phyloP scores from a whole-genome alignment of 1,140 invertebrate species.

The Drosophila navojoa region DNA sequence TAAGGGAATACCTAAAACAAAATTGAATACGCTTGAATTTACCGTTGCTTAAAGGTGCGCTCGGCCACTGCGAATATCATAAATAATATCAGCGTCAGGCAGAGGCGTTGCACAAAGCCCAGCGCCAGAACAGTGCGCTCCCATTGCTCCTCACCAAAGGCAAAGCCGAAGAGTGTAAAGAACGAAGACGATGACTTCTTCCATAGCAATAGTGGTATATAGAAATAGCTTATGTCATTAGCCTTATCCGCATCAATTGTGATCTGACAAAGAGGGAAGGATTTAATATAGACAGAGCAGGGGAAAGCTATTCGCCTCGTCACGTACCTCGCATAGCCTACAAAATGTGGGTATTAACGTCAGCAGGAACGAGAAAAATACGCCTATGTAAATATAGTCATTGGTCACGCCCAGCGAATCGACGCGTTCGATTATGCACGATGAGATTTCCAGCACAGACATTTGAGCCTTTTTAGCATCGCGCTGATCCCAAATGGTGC shows the following conservation, averaged over 20 bases:
- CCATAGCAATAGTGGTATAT: conserved; percentile 80
- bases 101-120: conserved; percentile 86
- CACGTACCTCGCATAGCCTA: conserved; percentile 84
- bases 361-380: conserved; percentile 85
- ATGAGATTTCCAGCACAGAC: conserved; percentile 96
- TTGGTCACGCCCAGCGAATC: conserved; percentile 92
- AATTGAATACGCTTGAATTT: neutral
- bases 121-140: conserved; percentile 77
- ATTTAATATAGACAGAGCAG: neutral
- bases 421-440: conserved; percentile 94
- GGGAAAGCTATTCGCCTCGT: neutral
- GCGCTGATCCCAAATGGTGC: conserved; percentile 95
- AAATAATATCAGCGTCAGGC: conserved; percentile 92
- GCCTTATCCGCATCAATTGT: conserved; percentile 72
- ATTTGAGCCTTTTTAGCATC: conserved; percentile 96
- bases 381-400: conserved; percentile 92
- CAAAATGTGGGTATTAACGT: conserved; percentile 86
- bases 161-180: conserved; percentile 68
- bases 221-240: conserved; percentile 78
- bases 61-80: conserved; percentile 97
- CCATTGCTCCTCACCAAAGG: conserved; percentile 78
- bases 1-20: neutral
- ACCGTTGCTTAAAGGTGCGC: conserved; percentile 95
- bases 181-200: conserved; percentile 83
- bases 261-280: conserved; percentile 40